phyloP scores from a whole-genome alignment of 2,797 vertebrate species.

The Limosa lapponica region DNA sequence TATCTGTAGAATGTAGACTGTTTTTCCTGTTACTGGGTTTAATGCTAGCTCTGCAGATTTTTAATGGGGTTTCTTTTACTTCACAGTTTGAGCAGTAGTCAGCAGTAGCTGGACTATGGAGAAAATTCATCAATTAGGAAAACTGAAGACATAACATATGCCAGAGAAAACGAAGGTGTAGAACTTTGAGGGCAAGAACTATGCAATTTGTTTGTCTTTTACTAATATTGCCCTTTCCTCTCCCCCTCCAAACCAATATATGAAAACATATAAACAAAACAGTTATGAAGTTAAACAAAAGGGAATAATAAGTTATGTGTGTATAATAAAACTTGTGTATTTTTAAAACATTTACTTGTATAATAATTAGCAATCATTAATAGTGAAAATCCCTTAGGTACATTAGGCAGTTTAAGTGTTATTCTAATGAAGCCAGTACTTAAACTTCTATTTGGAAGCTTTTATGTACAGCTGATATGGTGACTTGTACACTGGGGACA shows the following conservation, averaged over 20 bases:
- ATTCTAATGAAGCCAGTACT: neutral
- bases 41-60: neutral
- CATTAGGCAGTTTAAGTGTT: neutral
- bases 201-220: neutral
- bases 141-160: neutral
- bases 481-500: neutral
- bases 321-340: neutral
- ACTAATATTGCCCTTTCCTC: neutral
- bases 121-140: neutral
- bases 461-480: neutral
- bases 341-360: neutral
- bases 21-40: neutral
- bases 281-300: neutral
- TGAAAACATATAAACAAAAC: neutral
- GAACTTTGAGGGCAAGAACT: neutral
- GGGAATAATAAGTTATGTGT: neutral
- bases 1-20: neutral
- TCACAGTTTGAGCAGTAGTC: neutral
- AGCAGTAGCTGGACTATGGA: neutral
- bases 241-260: neutral
- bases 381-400: neutral
- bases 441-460: neutral
- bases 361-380: neutral
- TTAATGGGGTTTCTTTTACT: neutral
- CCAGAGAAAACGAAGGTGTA: neutral